Evolutionary conservation across 2,888 invertebrate species (phyloP).

Genomic region (Gastracanthus pulcherrimus): DNA sequence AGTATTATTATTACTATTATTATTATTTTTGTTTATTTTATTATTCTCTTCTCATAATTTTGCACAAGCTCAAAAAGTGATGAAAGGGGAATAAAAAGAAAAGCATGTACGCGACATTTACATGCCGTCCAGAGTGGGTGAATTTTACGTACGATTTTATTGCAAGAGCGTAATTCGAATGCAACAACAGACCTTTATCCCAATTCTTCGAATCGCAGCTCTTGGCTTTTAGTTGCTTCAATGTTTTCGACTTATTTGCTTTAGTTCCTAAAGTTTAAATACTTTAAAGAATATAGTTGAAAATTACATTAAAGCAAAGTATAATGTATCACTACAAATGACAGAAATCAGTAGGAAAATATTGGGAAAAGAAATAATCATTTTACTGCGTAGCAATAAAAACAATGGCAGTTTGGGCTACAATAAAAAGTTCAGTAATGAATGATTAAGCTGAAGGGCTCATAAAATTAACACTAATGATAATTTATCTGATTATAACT

Average conservation of each 20-base stretch:
- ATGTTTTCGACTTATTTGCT: conserved; percentile 54
- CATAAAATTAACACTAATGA: neutral
- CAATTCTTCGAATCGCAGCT: conserved; percentile 42
- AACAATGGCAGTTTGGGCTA: too few species aligned
- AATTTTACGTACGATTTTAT: conserved; percentile 37
- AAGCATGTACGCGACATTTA: conserved; percentile 25
- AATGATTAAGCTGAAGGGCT: too few species aligned
- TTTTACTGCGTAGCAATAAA: neutral
- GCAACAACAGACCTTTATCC: conserved; percentile 53
- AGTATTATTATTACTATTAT: too few species aligned
- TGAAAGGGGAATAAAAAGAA: neutral
- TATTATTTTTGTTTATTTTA: too few species aligned
- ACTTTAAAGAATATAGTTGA: conserved; percentile 24
- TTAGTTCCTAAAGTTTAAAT: conserved; percentile 50
- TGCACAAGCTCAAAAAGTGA: neutral
- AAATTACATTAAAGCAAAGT: conserved; percentile 3
- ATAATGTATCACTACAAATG: neutral
- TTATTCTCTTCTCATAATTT: too few species aligned
- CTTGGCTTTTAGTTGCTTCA: conserved; percentile 36
- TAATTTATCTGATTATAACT: neutral
- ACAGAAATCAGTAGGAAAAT: neutral
- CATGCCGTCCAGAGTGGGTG: conserved; percentile 10
- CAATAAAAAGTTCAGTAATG: too few species aligned
- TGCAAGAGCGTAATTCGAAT: conserved; percentile 18
- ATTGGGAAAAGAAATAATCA: neutral